Percentiles rank a stretch among this genome's conserved stretches.
These are phyloP conservation scores for Lontra canadensis DNA, from an alignment of 2,113 vertebrate genomes.

Conservation along the genomic window DNA sequence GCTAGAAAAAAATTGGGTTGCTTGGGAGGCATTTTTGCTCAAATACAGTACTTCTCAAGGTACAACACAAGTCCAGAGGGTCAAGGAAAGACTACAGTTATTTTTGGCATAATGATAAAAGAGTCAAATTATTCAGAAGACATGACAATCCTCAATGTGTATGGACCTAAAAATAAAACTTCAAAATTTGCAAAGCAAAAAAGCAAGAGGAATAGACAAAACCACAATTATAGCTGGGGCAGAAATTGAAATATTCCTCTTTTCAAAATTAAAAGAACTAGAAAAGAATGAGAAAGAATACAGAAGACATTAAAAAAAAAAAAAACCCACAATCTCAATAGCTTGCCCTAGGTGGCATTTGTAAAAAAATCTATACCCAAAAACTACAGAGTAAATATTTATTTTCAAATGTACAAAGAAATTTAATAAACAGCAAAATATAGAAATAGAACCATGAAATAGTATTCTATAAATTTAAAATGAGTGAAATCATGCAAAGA, in stretches of 20 bases:
- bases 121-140: not conserved
- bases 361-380: not conserved
- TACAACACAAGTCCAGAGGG: not conserved
- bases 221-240: not conserved
- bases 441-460: not conserved
- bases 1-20: not conserved
- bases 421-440: not conserved
- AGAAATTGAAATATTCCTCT: not conserved
- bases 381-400: not conserved
- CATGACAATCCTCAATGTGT: not conserved
- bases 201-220: not conserved
- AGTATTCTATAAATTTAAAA: not conserved
- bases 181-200: not conserved
- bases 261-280: not conserved
- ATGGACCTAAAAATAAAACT: not conserved
- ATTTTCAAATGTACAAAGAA: not conserved
- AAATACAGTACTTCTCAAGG: not conserved
- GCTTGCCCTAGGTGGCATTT: not conserved
- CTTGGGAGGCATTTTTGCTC: not conserved
- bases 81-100: not conserved
- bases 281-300: not conserved
- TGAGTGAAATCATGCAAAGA: not conserved
- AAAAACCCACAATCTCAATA: not conserved
- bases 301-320: not conserved
- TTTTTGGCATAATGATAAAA: not conserved